A percentile compares a stretch with the other conserved stretches of the same genome.
phyloP scores from a whole-genome alignment of 1,140 invertebrate species.

The Drosophila guanche region DNA sequence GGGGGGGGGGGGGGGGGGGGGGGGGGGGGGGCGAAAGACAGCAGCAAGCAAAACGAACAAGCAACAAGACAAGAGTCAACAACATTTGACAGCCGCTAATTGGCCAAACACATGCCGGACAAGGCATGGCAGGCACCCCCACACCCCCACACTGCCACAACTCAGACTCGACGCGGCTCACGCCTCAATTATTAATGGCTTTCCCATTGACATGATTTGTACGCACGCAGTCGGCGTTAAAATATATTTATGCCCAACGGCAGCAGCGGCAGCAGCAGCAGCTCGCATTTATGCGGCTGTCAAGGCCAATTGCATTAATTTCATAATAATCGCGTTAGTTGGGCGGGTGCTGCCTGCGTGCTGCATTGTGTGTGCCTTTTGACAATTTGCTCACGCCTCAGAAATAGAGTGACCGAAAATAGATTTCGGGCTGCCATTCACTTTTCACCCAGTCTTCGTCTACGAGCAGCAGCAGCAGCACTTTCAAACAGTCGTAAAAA shows the following conservation, averaged over 20 bases:
- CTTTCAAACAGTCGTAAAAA: slow-evolving; percentile 70
- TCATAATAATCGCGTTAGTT: slow-evolving; percentile 60
- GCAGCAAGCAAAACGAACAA: slow-evolving; percentile 7
- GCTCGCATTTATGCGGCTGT: slow-evolving; percentile 51
- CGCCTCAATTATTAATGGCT: slow-evolving; percentile 74
- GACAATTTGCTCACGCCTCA: slow-evolving; percentile 64
- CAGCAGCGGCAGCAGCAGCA: slow-evolving; percentile 5
- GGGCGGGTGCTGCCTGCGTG: slow-evolving; percentile 17
- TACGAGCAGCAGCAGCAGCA: background rate
- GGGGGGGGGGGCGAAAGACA: background rate
- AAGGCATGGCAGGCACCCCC: slow-evolving; percentile 2
- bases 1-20: no score
- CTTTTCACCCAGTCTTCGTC: slow-evolving; percentile 65
- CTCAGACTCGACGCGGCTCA: slow-evolving; percentile 38
- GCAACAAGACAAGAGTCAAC: slow-evolving; percentile 54
- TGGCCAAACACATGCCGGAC: slow-evolving; percentile 63
- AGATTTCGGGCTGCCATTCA: slow-evolving; percentile 69
- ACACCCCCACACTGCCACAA: slow-evolving; percentile 42
- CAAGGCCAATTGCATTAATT: slow-evolving; percentile 78
- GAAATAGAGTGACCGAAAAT: slow-evolving; percentile 49
- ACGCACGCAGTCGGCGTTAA: slow-evolving; percentile 62
- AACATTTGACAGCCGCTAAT: slow-evolving; percentile 78
- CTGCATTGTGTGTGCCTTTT: slow-evolving; percentile 50
- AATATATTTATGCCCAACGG: slow-evolving; percentile 11
- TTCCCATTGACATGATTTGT: slow-evolving; percentile 74